Evolutionary conservation across 2,113 vertebrate species (phyloP).

Genomic region (Synchiropus splendidus): DNA sequence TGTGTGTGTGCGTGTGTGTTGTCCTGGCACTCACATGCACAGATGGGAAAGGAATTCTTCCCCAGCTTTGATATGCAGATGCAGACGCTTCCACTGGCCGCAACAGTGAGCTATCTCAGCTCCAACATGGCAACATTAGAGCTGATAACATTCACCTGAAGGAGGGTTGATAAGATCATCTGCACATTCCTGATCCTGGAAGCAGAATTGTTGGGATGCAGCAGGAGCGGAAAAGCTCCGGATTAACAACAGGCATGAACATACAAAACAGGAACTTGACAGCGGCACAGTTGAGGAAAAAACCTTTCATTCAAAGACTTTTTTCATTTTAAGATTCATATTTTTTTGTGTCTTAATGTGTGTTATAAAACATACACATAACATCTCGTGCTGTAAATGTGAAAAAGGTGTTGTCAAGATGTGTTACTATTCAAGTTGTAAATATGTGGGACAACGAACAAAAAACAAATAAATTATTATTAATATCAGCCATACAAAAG

Average conservation of each 20-base stretch:
- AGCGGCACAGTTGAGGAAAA: no score
- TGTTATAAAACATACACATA: no score
- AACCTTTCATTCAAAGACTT: no score
- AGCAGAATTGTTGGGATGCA: not conserved
- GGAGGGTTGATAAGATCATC: constrained; percentile 50
- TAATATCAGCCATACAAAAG: no score
- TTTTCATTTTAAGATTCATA: no score
- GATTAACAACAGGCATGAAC: not conserved
- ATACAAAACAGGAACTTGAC: not conserved
- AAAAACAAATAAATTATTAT: no score
- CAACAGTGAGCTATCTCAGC: constrained; percentile 42
- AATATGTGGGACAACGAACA: no score
- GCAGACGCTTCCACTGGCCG: constrained; percentile 41
- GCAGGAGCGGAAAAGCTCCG: no score
- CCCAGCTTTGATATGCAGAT: constrained; percentile 59
- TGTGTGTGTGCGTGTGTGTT: constrained; percentile 2
- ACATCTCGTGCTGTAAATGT: no score
- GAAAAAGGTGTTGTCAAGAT: no score
- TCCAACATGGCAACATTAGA: constrained; percentile 32
- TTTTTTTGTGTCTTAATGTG: no score
- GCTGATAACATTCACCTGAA: constrained; percentile 59
- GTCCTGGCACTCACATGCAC: constrained; percentile 1
- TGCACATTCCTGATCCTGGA: constrained; percentile 33
- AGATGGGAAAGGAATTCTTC: constrained; percentile 51
- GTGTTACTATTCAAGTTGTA: no score